These are phyloP conservation scores for Clarias batrachus DNA, from an alignment of 2,113 vertebrate species.

Conservation along the genomic window DNA sequence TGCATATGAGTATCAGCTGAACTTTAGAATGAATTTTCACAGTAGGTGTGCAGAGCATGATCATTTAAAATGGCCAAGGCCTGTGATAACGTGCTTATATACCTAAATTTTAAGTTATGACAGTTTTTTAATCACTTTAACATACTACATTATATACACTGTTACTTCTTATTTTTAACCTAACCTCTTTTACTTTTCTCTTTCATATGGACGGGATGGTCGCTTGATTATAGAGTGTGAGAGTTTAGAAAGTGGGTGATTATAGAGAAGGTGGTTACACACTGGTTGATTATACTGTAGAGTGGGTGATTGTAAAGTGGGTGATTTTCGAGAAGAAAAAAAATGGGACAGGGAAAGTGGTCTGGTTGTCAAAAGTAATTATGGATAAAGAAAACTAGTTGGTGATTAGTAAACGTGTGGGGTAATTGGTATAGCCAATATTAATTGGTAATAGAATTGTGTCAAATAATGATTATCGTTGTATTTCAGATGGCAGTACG, in stretches of 20 bases:
- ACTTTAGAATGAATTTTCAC: no score
- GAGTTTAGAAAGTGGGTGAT: neutral
- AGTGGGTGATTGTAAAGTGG: neutral
- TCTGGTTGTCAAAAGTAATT: neutral
- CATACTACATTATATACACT: neutral
- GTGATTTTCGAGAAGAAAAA: neutral
- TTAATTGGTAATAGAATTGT: neutral
- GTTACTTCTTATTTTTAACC: neutral
- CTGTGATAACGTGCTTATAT: no score
- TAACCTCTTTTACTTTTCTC: neutral
- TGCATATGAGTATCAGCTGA: no score
- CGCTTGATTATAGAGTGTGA: neutral
- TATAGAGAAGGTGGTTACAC: neutral
- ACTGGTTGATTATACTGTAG: neutral
- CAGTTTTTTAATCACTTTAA: neutral
- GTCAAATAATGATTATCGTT: no score
- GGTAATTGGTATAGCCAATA: neutral
- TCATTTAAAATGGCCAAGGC: no score
- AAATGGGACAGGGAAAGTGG: no score
- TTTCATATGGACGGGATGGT: neutral
- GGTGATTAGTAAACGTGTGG: neutral
- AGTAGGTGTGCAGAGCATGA: no score
- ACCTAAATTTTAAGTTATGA: no score
- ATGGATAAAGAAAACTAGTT: no score
- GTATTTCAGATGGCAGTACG: no score